A percentile compares a stretch with the other conserved stretches of the same genome.
phyloP scores from a whole-genome alignment of 2,888 invertebrate species.

The Lycaena phlaeas region DNA sequence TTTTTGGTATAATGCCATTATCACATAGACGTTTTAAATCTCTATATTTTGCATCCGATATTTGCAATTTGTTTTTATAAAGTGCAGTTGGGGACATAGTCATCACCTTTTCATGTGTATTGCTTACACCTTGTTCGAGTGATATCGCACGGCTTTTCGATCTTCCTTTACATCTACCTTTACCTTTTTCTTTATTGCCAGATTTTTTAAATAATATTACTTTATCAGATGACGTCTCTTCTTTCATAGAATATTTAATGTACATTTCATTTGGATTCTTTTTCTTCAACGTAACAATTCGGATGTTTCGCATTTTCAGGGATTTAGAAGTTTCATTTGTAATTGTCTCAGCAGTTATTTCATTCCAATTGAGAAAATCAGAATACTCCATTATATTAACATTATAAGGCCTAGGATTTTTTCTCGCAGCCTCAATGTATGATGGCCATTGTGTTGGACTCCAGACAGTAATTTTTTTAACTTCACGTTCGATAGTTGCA shows the following conservation, averaged over 20 bases:
- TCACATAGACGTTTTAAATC: slow-evolving; percentile 12
- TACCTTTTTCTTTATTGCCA: slow-evolving; percentile 12
- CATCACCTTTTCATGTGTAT: too few relatives aligned
- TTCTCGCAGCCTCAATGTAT: too few relatives aligned
- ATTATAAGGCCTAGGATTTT: too few relatives aligned
- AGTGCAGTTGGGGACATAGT: too few relatives aligned
- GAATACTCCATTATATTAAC: slow-evolving; percentile 11
- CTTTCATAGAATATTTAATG: slow-evolving; percentile 15
- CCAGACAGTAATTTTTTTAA: slow-evolving; percentile 15
- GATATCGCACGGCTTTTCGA: too few relatives aligned
- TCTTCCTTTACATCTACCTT: too few relatives aligned
- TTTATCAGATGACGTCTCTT: slow-evolving; percentile 8
- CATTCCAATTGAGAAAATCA: slow-evolving; percentile 13
- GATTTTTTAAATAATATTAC: slow-evolving; percentile 12
- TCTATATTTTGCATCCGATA: slow-evolving; percentile 6
- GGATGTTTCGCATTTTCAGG: slow-evolving; percentile 12
- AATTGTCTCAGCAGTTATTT: slow-evolving; percentile 8
- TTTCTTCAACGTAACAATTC: slow-evolving; percentile 16
- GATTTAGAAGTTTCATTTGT: slow-evolving; percentile 16
- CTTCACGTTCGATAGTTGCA: slow-evolving; percentile 12
- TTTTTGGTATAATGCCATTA: slow-evolving; percentile 11
- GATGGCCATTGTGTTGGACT: slow-evolving; percentile 14
- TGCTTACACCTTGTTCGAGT: too few relatives aligned
- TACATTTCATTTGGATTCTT: slow-evolving; percentile 14
- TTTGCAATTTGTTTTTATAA: slow-evolving; percentile 9